phyloP scores from a whole-genome alignment of 2,797 vertebrate species.

The Zenarchopterus dispar region DNA sequence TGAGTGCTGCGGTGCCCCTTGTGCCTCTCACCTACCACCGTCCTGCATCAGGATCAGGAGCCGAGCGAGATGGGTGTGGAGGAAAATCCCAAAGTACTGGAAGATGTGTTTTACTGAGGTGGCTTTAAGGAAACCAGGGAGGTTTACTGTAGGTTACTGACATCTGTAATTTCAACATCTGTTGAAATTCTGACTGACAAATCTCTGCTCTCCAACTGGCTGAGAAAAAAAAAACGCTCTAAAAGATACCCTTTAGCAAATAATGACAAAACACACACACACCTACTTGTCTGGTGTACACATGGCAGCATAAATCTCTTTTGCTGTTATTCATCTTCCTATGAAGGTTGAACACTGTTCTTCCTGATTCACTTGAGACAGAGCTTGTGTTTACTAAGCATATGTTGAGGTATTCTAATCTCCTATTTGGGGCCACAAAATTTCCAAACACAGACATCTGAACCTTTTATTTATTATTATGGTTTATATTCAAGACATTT shows the following conservation, averaged over 20 bases:
- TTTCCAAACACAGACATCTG: too few species aligned
- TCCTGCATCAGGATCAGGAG: slow-evolving; percentile 60
- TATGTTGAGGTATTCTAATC: not conserved
- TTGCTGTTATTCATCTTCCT: slow-evolving; percentile 34
- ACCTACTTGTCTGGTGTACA: slow-evolving; percentile 41
- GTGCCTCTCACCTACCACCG: slow-evolving; percentile 48
- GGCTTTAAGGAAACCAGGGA: slow-evolving; percentile 61
- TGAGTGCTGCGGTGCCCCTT: slow-evolving; percentile 50
- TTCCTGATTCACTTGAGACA: slow-evolving; percentile 40
- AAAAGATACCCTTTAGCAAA: slow-evolving; percentile 51
- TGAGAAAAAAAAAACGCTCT: slow-evolving; percentile 15
- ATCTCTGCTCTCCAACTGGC: slow-evolving; percentile 32
- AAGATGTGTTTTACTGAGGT: slow-evolving; percentile 55
- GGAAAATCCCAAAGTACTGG: slow-evolving; percentile 60
- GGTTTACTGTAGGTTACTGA: slow-evolving; percentile 26
- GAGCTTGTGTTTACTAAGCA: slow-evolving; percentile 5
- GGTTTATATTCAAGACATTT: slow-evolving; percentile 17
- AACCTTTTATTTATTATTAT: not conserved
- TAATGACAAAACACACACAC: slow-evolving; percentile 48
- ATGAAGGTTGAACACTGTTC: slow-evolving; percentile 45
- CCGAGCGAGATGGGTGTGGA: slow-evolving; percentile 48
- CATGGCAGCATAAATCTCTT: slow-evolving; percentile 54
- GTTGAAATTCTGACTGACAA: slow-evolving; percentile 25
- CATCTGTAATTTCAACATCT: slow-evolving; percentile 37
- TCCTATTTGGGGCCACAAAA: not conserved